Conservation (phyloP, 2,797 vertebrate genomes). For the Centroberyx gerrardi region DNA sequence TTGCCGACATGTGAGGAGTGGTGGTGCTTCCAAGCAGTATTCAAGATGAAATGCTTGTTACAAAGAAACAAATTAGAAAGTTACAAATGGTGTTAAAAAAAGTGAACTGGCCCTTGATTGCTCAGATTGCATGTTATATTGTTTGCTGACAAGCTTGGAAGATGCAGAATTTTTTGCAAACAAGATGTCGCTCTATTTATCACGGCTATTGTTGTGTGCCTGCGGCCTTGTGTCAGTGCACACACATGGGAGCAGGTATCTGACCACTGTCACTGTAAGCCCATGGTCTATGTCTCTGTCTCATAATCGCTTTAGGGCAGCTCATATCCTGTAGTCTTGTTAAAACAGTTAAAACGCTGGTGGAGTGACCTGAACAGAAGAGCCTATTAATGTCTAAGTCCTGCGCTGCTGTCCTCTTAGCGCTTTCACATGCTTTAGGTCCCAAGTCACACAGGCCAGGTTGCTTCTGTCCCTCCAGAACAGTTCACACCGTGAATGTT, state of each 20-base stretch:
- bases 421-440: slow-evolving; percentile 10
- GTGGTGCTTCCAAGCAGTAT: background rate
- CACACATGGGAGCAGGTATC: slow-evolving; percentile 19
- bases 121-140: slow-evolving; percentile 59
- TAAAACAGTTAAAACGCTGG: slow-evolving; percentile 56
- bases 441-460: slow-evolving; percentile 8
- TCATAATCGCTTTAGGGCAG: slow-evolving; percentile 61
- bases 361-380: slow-evolving; percentile 50
- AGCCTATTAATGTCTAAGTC: slow-evolving; percentile 35
- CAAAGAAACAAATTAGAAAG: background rate
- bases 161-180: background rate
- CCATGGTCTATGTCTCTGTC: slow-evolving; percentile 41
- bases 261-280: slow-evolving; percentile 43
- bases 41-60: background rate
- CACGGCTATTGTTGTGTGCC: slow-evolving; percentile 1
- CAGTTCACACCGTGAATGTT: background rate
- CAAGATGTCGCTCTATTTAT: background rate
- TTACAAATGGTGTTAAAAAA: background rate
- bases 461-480: background rate
- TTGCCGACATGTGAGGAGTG: background rate
- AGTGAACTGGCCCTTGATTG: background rate
- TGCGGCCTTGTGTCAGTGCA: slow-evolving; percentile 26
- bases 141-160: slow-evolving; percentile 90
- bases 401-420: slow-evolving; percentile 6
- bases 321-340: slow-evolving; percentile 53